These are phyloP conservation scores for Geophilus truncorum DNA, from an alignment of 2,888 invertebrate species.

Conservation along the genomic window DNA sequence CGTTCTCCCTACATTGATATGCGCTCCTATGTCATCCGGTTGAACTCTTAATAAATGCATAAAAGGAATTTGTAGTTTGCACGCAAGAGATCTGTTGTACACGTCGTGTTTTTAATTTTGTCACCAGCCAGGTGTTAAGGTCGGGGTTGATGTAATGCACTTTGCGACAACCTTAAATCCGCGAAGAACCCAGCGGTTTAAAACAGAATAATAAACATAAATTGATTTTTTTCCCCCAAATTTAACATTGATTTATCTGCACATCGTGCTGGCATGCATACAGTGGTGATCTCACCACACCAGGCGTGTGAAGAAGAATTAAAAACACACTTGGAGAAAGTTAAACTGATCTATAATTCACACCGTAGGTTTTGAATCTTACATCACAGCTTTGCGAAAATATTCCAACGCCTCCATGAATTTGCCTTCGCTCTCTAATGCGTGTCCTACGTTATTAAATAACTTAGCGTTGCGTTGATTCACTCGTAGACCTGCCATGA, in stretches of 20 bases:
- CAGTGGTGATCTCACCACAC: not conserved
- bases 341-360: slow-evolving; percentile 12
- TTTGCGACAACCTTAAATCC: too few relatives aligned
- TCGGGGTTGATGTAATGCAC: not conserved
- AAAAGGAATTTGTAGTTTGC: not conserved
- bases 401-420: slow-evolving; percentile 76
- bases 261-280: too few relatives aligned
- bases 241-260: too few relatives aligned
- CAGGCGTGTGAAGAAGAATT: not conserved
- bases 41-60: slow-evolving; percentile 61
- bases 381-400: slow-evolving; percentile 82
- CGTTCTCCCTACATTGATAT: slow-evolving; percentile 93
- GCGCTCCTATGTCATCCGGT: slow-evolving; percentile 92
- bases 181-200: not conserved
- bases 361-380: slow-evolving; percentile 39
- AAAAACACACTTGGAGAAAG: not conserved
- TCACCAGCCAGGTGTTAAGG: not conserved
- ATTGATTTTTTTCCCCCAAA: too few relatives aligned
- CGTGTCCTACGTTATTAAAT: slow-evolving; percentile 96
- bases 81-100: not conserved
- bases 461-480: slow-evolving; percentile 87
- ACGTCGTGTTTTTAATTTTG: not conserved
- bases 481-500: slow-evolving; percentile 81
- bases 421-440: slow-evolving; percentile 70
- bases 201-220: not conserved